A percentile compares a stretch with the other conserved stretches of the same genome.
Conservation (phyloP, 1,140 invertebrate genomes). For the Cyclargus thomasi region DNA sequence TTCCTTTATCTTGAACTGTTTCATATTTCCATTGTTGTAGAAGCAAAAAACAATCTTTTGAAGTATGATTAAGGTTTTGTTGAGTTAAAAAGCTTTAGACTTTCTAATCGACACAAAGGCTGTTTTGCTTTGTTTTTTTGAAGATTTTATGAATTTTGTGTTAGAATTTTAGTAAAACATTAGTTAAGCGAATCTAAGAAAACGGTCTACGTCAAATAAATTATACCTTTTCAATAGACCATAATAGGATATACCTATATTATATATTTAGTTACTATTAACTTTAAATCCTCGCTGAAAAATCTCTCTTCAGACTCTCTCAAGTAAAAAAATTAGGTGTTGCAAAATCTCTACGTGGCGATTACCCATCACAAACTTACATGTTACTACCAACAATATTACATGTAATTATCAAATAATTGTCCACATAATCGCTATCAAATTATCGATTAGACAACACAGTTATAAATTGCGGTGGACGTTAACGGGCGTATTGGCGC, state of each 20-base stretch:
- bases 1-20: slow-evolving; percentile 50
- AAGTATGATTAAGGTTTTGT: not conserved
- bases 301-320: too few relatives aligned
- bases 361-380: too few relatives aligned
- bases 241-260: too few relatives aligned
- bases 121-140: not conserved
- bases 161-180: too few relatives aligned
- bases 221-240: too few relatives aligned
- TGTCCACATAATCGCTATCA: not conserved
- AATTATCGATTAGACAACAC: slow-evolving; percentile 35
- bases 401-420: not conserved
- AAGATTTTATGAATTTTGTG: too few relatives aligned
- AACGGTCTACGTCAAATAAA: too few relatives aligned
- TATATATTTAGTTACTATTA: too few relatives aligned
- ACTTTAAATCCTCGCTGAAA: too few relatives aligned
- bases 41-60: slow-evolving; percentile 10
- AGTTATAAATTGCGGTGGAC: slow-evolving; percentile 65
- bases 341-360: too few relatives aligned
- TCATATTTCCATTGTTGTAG: slow-evolving; percentile 10
- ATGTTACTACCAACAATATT: not conserved
- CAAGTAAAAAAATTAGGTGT: too few relatives aligned
- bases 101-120: not conserved
- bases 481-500: slow-evolving; percentile 68
- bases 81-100: not conserved
- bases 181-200: too few relatives aligned